phyloP scores from a whole-genome alignment of 2,113 vertebrate genomes.

The Forbesichthys agassizii region DNA sequence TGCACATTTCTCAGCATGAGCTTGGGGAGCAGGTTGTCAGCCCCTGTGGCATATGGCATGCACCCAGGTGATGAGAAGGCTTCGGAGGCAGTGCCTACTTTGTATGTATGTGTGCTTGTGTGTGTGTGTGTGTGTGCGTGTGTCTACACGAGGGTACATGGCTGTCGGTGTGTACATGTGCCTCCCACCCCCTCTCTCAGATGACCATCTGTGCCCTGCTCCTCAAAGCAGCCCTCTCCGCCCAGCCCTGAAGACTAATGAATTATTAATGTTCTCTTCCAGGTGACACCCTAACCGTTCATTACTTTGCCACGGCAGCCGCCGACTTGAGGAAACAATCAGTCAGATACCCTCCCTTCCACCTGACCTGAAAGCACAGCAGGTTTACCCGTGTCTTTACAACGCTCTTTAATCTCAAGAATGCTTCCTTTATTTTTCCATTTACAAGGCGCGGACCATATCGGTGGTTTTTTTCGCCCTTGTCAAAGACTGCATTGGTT shows the following conservation, averaged over 20 bases:
- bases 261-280: constrained; percentile 71
- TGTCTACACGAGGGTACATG: neutral
- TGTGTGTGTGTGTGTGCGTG: constrained; percentile 1
- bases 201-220: constrained; percentile 75
- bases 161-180: constrained; percentile 1
- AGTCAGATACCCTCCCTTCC: constrained; percentile 27
- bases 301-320: constrained; percentile 45
- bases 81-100: constrained; percentile 40
- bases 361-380: constrained; percentile 29
- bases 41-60: constrained; percentile 72
- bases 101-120: constrained; percentile 22
- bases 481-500: constrained; percentile 44
- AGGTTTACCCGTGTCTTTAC: constrained; percentile 17
- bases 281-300: constrained; percentile 64
- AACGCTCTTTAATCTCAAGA: neutral
- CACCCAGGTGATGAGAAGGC: constrained; percentile 72
- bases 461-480: neutral
- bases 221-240: constrained; percentile 69
- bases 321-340: constrained; percentile 58
- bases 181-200: constrained; percentile 56
- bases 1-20: constrained; percentile 38
- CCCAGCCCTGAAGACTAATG: constrained; percentile 60
- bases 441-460: no score
- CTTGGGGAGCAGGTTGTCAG: constrained; percentile 62
- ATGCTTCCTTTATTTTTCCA: no score